Conservation (phyloP, 2,113 vertebrate species). For the Pedionomus torquatus region DNA sequence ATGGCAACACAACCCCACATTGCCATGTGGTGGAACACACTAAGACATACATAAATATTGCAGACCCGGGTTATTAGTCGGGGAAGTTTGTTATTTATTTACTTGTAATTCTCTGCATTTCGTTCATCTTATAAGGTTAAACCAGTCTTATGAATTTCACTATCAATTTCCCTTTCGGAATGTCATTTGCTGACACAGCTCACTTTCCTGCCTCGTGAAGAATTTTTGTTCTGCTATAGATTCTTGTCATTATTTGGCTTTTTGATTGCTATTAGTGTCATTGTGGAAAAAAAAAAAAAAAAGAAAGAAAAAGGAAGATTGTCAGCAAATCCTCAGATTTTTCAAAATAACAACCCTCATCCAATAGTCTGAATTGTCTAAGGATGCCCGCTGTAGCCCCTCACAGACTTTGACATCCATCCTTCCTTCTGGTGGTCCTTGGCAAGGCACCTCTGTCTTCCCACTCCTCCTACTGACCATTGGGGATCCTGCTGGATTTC, state of each 20-base stretch:
- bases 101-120: not conserved
- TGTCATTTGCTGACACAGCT: not conserved
- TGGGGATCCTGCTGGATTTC: not conserved
- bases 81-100: not conserved
- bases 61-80: not conserved
- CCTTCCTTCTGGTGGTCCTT: not conserved
- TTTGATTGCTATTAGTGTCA: not conserved
- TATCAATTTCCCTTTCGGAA: not conserved
- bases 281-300: not conserved
- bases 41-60: not conserved
- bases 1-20: not conserved
- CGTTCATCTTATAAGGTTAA: not conserved
- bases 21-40: not conserved
- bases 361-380: not conserved
- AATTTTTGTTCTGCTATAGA: not conserved
- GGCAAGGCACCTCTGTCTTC: not conserved
- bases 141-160: not conserved
- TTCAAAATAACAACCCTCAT: not conserved
- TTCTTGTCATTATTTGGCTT: not conserved
- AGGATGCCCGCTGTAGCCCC: not conserved
- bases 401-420: not conserved
- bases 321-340: not conserved
- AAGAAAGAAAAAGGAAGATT: not conserved
- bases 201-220: not conserved
- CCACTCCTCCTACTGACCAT: not conserved